Conservation (phyloP, 1,140 invertebrate species). For the Heliconius congener region DNA sequence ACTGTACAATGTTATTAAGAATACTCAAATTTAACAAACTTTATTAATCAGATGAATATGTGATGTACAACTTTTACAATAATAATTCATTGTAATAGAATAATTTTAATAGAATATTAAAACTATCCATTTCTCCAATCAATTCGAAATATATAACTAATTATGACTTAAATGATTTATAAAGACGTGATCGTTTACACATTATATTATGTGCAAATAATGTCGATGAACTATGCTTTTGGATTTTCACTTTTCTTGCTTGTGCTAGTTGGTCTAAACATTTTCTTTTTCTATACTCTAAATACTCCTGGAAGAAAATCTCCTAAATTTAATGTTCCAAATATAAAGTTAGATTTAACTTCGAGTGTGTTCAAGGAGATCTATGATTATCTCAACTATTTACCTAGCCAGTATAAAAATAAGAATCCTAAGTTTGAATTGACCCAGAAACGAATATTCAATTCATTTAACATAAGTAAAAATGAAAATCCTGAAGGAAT, state of each 20-base stretch:
- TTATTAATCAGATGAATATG: neutral
- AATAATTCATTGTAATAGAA: neutral
- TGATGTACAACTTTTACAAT: neutral
- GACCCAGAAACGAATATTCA: slow-evolving; percentile 56
- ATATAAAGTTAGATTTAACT: slow-evolving; percentile 53
- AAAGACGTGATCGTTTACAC: neutral
- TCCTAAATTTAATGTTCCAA: slow-evolving; percentile 50
- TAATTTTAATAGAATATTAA: neutral
- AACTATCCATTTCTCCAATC: neutral
- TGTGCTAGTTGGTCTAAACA: slow-evolving; percentile 64
- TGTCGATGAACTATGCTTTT: slow-evolving; percentile 73
- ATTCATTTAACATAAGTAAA: slow-evolving; percentile 58
- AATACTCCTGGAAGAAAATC: slow-evolving; percentile 54
- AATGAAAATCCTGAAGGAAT: slow-evolving; percentile 45
- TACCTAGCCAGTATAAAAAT: slow-evolving; percentile 63
- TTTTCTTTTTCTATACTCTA: slow-evolving; percentile 73
- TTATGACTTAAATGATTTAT: neutral
- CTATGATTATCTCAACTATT: slow-evolving; percentile 63
- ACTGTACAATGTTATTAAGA: neutral
- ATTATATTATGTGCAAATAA: slow-evolving; percentile 42
- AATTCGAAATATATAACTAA: neutral
- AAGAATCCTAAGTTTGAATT: slow-evolving; percentile 59
- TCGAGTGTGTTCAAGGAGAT: slow-evolving; percentile 66
- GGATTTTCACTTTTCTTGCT: slow-evolving; percentile 68
- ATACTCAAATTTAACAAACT: neutral